Evolutionary conservation across 2,113 vertebrate genomes (phyloP).

Genomic region (Nymphicus hollandicus): DNA sequence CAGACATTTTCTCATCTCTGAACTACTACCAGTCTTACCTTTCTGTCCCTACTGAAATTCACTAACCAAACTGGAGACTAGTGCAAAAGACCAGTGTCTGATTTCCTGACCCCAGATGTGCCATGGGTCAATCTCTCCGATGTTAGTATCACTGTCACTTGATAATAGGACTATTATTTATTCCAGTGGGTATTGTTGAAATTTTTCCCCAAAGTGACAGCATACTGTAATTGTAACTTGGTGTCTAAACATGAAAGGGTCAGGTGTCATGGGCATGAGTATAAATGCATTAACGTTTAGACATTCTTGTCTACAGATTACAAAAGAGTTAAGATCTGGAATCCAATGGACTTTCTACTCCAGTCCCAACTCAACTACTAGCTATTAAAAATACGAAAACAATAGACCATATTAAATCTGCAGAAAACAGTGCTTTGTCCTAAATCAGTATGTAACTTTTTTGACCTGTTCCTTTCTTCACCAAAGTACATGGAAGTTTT

Average conservation of each 20-base stretch:
- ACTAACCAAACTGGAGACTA: background rate
- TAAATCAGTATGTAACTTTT: background rate
- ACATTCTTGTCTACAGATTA: background rate
- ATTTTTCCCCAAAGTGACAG: background rate
- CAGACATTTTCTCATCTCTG: background rate
- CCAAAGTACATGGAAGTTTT: background rate
- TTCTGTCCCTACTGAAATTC: background rate
- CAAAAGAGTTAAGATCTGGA: background rate
- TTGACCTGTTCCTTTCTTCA: background rate
- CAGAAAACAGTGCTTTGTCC: background rate
- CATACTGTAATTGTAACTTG: background rate
- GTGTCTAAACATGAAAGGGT: background rate
- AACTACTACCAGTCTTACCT: background rate
- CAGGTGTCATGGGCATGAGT: background rate
- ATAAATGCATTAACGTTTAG: background rate
- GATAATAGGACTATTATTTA: background rate
- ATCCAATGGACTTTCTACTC: background rate
- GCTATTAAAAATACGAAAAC: background rate
- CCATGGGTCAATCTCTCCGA: accelerated
- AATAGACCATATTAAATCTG: background rate
- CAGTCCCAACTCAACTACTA: background rate
- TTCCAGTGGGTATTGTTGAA: background rate
- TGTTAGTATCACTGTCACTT: background rate
- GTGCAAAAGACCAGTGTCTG: background rate
- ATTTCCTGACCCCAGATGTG: background rate